Evolutionary conservation across 1,140 invertebrate species (phyloP).

Genomic region (Tetramorium parvispinum): DNA sequence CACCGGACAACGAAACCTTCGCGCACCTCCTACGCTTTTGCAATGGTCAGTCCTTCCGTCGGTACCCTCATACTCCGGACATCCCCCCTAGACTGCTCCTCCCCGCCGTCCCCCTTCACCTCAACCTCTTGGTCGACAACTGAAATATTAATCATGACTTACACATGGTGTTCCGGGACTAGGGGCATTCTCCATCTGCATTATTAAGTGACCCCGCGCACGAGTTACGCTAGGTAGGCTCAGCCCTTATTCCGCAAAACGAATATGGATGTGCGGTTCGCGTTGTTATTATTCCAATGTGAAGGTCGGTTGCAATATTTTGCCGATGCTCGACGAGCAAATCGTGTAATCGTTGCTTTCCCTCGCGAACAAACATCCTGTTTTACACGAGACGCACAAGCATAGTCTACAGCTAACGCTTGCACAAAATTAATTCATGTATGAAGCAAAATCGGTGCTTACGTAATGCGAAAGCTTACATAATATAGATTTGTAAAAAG

Average conservation of each 20-base stretch:
- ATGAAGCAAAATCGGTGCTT: not conserved
- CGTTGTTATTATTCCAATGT: slow-evolving; percentile 63
- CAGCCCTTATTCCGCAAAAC: slow-evolving; percentile 60
- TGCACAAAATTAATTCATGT: not conserved
- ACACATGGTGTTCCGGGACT: slow-evolving; percentile 77
- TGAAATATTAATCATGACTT: slow-evolving; percentile 84
- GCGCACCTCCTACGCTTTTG: slow-evolving; percentile 66
- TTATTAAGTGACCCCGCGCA: slow-evolving; percentile 78
- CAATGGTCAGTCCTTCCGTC: slow-evolving; percentile 76
- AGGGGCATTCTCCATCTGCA: slow-evolving; percentile 78
- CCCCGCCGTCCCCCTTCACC: slow-evolving; percentile 37
- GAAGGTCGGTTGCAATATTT: slow-evolving; percentile 39
- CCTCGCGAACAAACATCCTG: not conserved
- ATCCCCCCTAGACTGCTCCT: slow-evolving; percentile 16
- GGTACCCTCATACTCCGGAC: slow-evolving; percentile 41
- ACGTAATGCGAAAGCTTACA: not conserved
- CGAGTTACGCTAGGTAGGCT: slow-evolving; percentile 72
- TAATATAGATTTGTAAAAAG: not conserved
- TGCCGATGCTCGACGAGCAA: slow-evolving; percentile 12
- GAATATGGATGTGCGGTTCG: slow-evolving; percentile 69
- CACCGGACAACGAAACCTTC: slow-evolving; percentile 77
- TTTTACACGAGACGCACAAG: not conserved
- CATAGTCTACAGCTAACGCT: not conserved
- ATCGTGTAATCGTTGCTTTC: slow-evolving; percentile 26
- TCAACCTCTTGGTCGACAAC: slow-evolving; percentile 74